Evolutionary conservation across 2,113 vertebrate species (phyloP).

Genomic region (Peucedramus taeniatus): DNA sequence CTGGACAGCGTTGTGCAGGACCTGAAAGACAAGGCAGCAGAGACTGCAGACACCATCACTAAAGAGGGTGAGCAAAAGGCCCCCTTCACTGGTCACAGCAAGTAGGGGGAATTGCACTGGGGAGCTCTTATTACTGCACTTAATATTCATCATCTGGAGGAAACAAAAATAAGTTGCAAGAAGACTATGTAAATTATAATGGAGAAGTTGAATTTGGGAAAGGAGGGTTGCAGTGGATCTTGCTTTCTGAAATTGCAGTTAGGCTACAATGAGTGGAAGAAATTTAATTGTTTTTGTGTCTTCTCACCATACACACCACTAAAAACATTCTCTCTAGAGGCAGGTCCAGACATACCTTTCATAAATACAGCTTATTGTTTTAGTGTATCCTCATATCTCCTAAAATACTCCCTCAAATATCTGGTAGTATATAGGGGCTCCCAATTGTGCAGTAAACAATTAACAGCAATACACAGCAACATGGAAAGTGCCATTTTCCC

Average conservation of each 20-base stretch:
- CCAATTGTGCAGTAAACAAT: not conserved
- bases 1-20: slow-evolving; percentile 85
- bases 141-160: not conserved
- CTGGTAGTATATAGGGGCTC: not conserved
- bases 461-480: not conserved
- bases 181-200: not conserved
- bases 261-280: not conserved
- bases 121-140: not conserved
- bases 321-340: not conserved
- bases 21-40: slow-evolving; percentile 88
- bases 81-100: not conserved
- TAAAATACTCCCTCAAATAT: not conserved
- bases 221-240: not conserved
- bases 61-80: slow-evolving; percentile 82
- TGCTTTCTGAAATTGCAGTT: not conserved
- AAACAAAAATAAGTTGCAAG: not conserved
- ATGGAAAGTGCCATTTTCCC: not conserved
- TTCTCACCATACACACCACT: not conserved
- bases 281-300: not conserved
- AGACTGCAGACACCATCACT: slow-evolving; percentile 86
- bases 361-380: not conserved
- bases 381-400: not conserved
- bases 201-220: not conserved
- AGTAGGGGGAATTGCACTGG: not conserved
- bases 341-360: not conserved